phyloP scores from a whole-genome alignment of 2,888 invertebrate species.

The Megastigmus dorsalis region DNA sequence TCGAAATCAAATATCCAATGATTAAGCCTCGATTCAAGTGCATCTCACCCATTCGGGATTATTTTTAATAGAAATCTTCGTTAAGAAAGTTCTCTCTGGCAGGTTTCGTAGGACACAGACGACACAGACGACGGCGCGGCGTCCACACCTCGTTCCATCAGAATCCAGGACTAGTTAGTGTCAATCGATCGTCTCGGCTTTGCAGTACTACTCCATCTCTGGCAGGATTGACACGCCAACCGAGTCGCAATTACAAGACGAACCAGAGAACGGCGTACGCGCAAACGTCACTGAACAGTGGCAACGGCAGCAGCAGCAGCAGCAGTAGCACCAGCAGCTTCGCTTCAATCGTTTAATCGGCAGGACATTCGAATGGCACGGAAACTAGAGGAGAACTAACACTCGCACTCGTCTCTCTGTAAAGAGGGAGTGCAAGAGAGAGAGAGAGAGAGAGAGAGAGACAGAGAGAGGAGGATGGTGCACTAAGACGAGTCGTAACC shows the following conservation, averaged over 20 bases:
- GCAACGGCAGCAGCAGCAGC: too few species aligned
- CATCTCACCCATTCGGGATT: too few species aligned
- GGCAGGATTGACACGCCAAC: not conserved
- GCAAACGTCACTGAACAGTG: too few species aligned
- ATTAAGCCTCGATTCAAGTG: too few species aligned
- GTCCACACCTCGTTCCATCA: too few species aligned
- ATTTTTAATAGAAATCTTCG: conserved; percentile 1
- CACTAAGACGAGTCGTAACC: conserved; percentile 32
- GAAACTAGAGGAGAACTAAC: conserved; percentile 12
- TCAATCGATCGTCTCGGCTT: conserved; percentile 26
- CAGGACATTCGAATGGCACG: conserved; percentile 20
- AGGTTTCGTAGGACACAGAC: too few species aligned
- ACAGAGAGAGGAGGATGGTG: not conserved
- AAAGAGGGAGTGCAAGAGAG: not conserved
- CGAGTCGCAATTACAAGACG: conserved; percentile 41
- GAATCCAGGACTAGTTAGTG: conserved; percentile 12
- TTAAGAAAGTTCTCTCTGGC: conserved; percentile 8
- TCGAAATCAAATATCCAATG: too few species aligned
- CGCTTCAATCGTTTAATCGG: conserved; percentile 35
- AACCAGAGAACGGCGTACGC: not conserved
- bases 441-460: not conserved
- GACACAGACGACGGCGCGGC: too few species aligned
- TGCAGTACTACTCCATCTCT: too few species aligned
- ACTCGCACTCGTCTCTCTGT: not conserved
- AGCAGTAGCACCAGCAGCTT: too few species aligned